Percentiles rank a stretch among this genome's conserved stretches.
Conservation (phyloP, 1,140 invertebrate species). For the Chrysoperla carnea region DNA sequence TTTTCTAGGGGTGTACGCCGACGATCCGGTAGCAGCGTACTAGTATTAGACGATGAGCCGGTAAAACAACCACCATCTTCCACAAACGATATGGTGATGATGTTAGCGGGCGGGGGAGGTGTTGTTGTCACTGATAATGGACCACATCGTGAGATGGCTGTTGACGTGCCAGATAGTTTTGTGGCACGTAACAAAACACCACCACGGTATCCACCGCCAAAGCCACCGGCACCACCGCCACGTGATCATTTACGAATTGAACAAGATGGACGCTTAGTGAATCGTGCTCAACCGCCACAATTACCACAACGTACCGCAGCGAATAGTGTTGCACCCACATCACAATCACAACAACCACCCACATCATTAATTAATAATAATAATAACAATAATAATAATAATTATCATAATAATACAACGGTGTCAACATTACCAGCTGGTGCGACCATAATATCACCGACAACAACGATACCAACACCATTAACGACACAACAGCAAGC, state of each 20-base stretch:
- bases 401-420: slow-evolving; percentile 23
- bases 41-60: slow-evolving; percentile 9
- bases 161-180: slow-evolving; percentile 93
- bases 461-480: slow-evolving; percentile 24
- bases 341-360: too few relatives aligned
- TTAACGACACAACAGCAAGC: slow-evolving; percentile 9
- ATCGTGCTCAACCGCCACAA: slow-evolving; percentile 45
- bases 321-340: too few relatives aligned
- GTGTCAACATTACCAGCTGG: slow-evolving; percentile 9
- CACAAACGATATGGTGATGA: slow-evolving; percentile 36
- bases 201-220: slow-evolving; percentile 72
- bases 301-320: slow-evolving; percentile 22
- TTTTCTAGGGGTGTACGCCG: slow-evolving; percentile 35
- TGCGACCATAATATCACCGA: slow-evolving; percentile 31
- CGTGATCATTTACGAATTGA: slow-evolving; percentile 45
- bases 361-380: too few relatives aligned
- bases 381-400: slow-evolving; percentile 11
- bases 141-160: slow-evolving; percentile 90
- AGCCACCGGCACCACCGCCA: slow-evolving; percentile 54
- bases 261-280: slow-evolving; percentile 39
- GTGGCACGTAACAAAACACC: slow-evolving; percentile 79
- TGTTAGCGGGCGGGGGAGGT: slow-evolving; percentile 25
- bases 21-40: slow-evolving; percentile 41
- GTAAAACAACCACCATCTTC: slow-evolving; percentile 22
- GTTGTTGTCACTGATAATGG: slow-evolving; percentile 42